These are phyloP conservation scores for Epicampocera succincta DNA, from an alignment of 2,888 invertebrate genomes.

Conservation along the genomic window DNA sequence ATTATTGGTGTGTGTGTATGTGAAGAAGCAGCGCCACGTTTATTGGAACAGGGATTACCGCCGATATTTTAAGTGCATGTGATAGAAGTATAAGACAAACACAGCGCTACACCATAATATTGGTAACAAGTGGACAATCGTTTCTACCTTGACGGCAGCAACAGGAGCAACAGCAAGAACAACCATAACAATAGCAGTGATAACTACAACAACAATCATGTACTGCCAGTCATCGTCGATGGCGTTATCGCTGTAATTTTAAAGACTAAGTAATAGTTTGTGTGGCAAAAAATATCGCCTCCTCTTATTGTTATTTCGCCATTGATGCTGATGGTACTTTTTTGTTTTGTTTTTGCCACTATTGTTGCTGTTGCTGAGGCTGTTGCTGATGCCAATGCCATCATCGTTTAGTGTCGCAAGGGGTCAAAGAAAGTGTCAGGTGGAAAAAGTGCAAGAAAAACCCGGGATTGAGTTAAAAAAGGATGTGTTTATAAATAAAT, in stretches of 20 bases:
- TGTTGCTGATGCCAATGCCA: slow-evolving; percentile 5
- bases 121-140: slow-evolving; percentile 55
- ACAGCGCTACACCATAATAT: background rate
- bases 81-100: slow-evolving; percentile 43
- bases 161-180: background rate
- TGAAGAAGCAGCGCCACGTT: background rate
- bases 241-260: slow-evolving; percentile 39
- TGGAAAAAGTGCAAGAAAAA: background rate
- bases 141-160: slow-evolving; percentile 9
- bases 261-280: slow-evolving; percentile 47
- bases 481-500: slow-evolving; percentile 8
- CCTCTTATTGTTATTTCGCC: slow-evolving; percentile 4
- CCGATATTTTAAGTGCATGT: slow-evolving; percentile 28
- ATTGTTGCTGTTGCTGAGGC: background rate
- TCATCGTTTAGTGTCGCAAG: slow-evolving; percentile 42
- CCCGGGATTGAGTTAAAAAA: background rate
- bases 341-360: background rate
- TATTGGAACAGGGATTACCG: slow-evolving; percentile 29
- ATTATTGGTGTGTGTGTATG: slow-evolving; percentile 43
- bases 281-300: slow-evolving; percentile 27
- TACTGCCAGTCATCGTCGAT: slow-evolving; percentile 15
- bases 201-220: slow-evolving; percentile 1
- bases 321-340: slow-evolving; percentile 13
- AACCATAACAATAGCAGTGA: slow-evolving; percentile 17
- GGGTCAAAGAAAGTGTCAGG: slow-evolving; percentile 22